A percentile compares a stretch with the other conserved stretches of the same genome.
Evolutionary conservation across 2,888 invertebrate species (phyloP).

Genomic region (Athalia cordata): DNA sequence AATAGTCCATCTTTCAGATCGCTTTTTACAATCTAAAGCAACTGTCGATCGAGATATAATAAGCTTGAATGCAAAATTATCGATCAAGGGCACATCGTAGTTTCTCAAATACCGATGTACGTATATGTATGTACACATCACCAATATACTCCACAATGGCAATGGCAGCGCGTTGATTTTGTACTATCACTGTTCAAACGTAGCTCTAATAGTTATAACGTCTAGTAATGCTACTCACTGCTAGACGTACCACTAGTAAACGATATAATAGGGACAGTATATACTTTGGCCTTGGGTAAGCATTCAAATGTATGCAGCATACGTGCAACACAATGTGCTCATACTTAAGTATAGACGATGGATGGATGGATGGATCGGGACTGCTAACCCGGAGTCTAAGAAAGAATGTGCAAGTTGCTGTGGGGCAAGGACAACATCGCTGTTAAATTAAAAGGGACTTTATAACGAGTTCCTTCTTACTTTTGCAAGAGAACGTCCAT

Average conservation of each 20-base stretch:
- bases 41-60: conserved; percentile 22
- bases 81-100: conserved; percentile 40
- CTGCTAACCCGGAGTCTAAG: conserved; percentile 57
- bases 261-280: background rate
- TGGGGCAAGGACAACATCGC: conserved; percentile 61
- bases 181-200: conserved; percentile 26
- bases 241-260: background rate
- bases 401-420: conserved; percentile 57
- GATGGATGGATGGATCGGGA: conserved; percentile 49
- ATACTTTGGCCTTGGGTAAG: conserved; percentile 58
- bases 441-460: conserved; percentile 53
- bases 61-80: conserved; percentile 37
- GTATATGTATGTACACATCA: background rate
- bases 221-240: background rate
- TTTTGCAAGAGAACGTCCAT: conserved; percentile 49
- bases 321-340: conserved; percentile 56
- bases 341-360: conserved; percentile 55
- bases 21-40: background rate
- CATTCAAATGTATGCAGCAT: conserved; percentile 58
- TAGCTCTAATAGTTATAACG: conserved; percentile 24
- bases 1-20: background rate
- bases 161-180: conserved; percentile 29
- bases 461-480: conserved; percentile 50
- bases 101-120: background rate
- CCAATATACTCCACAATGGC: conserved; percentile 8